Evolutionary conservation across 2,113 vertebrate genomes (phyloP).

Genomic region (Cavia porcellus): DNA sequence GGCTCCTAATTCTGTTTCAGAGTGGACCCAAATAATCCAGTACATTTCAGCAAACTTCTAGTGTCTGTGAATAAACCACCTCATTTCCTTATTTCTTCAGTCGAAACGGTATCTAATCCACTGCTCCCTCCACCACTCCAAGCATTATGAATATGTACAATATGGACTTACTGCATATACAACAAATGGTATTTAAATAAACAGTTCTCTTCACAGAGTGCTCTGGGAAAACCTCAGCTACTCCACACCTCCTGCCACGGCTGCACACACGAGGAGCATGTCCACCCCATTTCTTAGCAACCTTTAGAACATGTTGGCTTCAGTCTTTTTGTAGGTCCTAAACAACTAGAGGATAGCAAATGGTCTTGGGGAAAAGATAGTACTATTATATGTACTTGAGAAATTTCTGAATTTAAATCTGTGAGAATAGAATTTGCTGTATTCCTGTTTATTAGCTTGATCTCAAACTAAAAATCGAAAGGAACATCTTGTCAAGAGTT

Average conservation of each 20-base stretch:
- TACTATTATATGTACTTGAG: constrained; percentile 20
- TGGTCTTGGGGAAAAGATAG: neutral
- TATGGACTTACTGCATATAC: constrained; percentile 67
- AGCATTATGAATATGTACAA: constrained; percentile 71
- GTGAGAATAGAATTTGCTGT: constrained; percentile 29
- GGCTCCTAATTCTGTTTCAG: constrained; percentile 57
- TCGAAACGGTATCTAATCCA: constrained; percentile 49
- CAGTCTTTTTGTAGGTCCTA: constrained; percentile 65
- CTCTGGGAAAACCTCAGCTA: constrained; percentile 76
- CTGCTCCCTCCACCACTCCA: constrained; percentile 26
- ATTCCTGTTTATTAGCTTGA: constrained; percentile 78
- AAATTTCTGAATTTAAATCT: constrained; percentile 34
- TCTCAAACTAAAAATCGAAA: constrained; percentile 82
- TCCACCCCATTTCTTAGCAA: constrained; percentile 81
- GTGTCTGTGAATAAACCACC: constrained; percentile 60
- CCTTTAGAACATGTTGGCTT: constrained; percentile 70
- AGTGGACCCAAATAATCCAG: constrained; percentile 64
- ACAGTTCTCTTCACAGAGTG: constrained; percentile 68
- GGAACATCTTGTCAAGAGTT: constrained; percentile 84
- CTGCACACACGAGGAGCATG: constrained; percentile 76
- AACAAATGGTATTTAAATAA: constrained; percentile 74
- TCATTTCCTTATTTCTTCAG: constrained; percentile 60
- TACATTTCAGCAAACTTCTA: constrained; percentile 54
- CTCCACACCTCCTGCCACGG: constrained; percentile 71
- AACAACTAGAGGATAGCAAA: constrained; percentile 63